Percentiles rank a stretch among this genome's conserved stretches.
phyloP scores from a whole-genome alignment of 2,797 vertebrate genomes.

The Phylloscopus collybita region DNA sequence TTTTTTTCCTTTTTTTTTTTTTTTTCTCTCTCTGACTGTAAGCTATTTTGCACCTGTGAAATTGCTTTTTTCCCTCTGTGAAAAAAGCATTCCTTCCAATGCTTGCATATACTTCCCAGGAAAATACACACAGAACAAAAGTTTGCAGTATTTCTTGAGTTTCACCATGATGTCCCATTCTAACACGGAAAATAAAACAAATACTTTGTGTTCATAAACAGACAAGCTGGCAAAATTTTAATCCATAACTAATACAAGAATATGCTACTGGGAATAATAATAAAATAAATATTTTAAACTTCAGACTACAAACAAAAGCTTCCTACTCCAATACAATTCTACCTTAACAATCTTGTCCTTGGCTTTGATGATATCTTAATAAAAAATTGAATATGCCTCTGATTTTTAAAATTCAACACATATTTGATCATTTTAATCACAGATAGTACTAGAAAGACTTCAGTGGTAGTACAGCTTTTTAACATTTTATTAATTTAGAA shows the following conservation, averaged over 20 bases:
- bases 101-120: not conserved
- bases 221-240: not conserved
- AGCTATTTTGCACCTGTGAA: not conserved
- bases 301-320: not conserved
- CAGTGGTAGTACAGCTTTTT: not conserved
- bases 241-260: not conserved
- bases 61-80: not conserved
- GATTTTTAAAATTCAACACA: not conserved
- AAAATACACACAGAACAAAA: slow-evolving; percentile 14
- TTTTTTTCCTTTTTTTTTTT: not conserved
- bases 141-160: not conserved
- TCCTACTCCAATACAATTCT: not conserved
- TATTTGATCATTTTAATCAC: not conserved
- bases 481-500: not conserved
- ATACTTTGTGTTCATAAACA: not conserved
- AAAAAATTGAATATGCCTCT: not conserved
- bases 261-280: not conserved
- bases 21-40: not conserved
- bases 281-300: not conserved
- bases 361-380: not conserved
- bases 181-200: not conserved
- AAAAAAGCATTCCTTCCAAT: not conserved
- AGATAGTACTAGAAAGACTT: not conserved
- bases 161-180: not conserved
- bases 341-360: not conserved